Conservation (phyloP, 2,888 invertebrate genomes). For the Agriotes lineatus region DNA sequence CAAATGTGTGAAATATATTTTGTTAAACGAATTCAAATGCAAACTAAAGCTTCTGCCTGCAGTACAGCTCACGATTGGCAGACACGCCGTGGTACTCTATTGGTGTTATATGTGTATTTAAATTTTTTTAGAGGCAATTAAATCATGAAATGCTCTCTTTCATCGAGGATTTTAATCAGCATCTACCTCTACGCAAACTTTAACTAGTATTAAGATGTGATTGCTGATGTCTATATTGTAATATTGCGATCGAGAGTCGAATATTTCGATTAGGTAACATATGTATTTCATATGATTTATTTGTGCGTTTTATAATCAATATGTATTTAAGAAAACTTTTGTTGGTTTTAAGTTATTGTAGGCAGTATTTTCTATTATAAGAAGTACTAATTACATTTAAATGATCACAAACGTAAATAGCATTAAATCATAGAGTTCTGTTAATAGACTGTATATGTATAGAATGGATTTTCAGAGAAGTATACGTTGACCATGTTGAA, state of each 20-base stretch:
- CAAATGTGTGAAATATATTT: not conserved
- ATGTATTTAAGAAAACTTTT: no score
- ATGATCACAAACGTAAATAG: no score
- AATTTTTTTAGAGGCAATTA: not conserved
- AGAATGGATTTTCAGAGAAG: no score
- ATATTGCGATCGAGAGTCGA: not conserved
- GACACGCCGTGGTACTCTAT: slow-evolving; percentile 5
- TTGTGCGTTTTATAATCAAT: not conserved
- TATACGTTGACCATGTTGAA: no score
- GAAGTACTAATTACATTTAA: no score
- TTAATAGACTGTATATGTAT: no score
- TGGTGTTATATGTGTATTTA: not conserved
- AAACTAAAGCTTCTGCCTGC: not conserved
- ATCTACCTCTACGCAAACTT: not conserved
- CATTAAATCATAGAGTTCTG: no score
- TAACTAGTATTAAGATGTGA: not conserved
- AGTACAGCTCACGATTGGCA: slow-evolving; percentile 11
- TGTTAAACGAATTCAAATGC: not conserved
- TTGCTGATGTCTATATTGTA: not conserved
- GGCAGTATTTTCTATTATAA: no score
- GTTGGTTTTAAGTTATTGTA: no score
- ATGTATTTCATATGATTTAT: not conserved
- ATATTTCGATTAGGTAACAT: not conserved
- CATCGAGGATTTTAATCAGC: slow-evolving; percentile 8
- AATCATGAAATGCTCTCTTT: not conserved